Percentiles rank a stretch among this genome's conserved stretches.
Conservation (phyloP, 1,140 invertebrate genomes). For the Micrasema minimum region DNA sequence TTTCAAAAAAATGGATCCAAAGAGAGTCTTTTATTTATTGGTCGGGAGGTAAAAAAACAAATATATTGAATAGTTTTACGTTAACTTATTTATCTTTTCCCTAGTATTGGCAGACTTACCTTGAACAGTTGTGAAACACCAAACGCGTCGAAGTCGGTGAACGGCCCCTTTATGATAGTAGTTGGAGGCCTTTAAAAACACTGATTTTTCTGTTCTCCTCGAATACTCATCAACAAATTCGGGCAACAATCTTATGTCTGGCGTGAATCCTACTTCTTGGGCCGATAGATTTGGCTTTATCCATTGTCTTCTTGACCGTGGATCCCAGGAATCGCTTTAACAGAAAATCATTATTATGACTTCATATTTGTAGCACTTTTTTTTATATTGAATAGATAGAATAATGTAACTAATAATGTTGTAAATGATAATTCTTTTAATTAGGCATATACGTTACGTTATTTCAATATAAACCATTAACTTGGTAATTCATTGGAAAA, state of each 20-base stretch:
- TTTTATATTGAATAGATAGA: too few relatives aligned
- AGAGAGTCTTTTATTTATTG: too few relatives aligned
- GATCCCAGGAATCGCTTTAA: slow-evolving; percentile 88
- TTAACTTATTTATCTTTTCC: too few relatives aligned
- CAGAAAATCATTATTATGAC: slow-evolving; percentile 63
- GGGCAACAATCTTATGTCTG: slow-evolving; percentile 82
- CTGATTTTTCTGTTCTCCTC: slow-evolving; percentile 88
- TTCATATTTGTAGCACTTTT: too few relatives aligned
- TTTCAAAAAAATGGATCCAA: too few relatives aligned
- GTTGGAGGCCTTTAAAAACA: slow-evolving; percentile 92
- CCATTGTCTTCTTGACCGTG: slow-evolving; percentile 88
- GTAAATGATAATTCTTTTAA: too few relatives aligned
- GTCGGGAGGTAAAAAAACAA: too few relatives aligned
- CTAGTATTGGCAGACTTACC: slow-evolving; percentile 54
- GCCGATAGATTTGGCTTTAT: slow-evolving; percentile 90
- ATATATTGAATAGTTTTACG: too few relatives aligned
- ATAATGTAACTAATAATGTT: too few relatives aligned
- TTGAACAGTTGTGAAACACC: slow-evolving; percentile 77
- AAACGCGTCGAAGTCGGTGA: slow-evolving; percentile 91
- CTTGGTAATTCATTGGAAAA: too few relatives aligned
- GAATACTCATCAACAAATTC: slow-evolving; percentile 87
- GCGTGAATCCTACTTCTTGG: slow-evolving; percentile 84
- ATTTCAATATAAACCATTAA: too few relatives aligned
- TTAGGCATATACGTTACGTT: too few relatives aligned
- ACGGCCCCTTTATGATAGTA: slow-evolving; percentile 96